Conservation (phyloP, 2,888 invertebrate species). For the Germaria angustata region DNA sequence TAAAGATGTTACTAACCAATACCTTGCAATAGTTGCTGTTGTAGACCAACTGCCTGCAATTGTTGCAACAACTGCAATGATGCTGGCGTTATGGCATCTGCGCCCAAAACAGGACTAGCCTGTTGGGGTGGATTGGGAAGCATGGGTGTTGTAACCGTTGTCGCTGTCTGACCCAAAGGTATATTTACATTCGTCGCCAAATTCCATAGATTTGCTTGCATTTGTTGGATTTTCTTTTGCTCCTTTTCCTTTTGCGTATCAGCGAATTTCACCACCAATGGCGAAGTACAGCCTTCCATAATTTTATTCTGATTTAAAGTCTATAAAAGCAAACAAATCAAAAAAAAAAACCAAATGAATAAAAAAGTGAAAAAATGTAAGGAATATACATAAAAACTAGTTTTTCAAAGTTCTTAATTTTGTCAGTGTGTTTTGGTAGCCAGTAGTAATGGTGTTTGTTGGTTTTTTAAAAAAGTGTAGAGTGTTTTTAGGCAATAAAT, state of each 20-base stretch:
- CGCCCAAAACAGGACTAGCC: slow-evolving; percentile 79
- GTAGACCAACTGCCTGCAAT: slow-evolving; percentile 84
- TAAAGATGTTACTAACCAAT: slow-evolving; percentile 69
- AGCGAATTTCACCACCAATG: slow-evolving; percentile 99
- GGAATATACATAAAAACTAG: slow-evolving; percentile 35
- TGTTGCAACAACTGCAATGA: slow-evolving; percentile 85
- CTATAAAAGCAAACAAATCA: slow-evolving; percentile 75
- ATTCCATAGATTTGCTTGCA: slow-evolving; percentile 96
- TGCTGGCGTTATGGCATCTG: slow-evolving; percentile 82
- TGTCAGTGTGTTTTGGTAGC: background rate
- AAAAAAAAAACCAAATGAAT: background rate
- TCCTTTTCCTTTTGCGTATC: slow-evolving; percentile 99
- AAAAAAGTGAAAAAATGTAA: background rate
- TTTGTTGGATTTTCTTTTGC: slow-evolving; percentile 95
- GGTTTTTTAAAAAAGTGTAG: background rate
- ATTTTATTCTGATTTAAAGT: slow-evolving; percentile 98
- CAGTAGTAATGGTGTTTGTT: slow-evolving; percentile 2
- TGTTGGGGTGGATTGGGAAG: slow-evolving; percentile 80
- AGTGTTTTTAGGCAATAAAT: slow-evolving; percentile 61
- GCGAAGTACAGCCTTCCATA: slow-evolving; percentile 99
- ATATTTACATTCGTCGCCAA: slow-evolving; percentile 83
- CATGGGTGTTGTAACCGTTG: slow-evolving; percentile 81
- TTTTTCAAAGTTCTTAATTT: background rate
- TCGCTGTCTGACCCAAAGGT: slow-evolving; percentile 81
- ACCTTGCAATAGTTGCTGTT: slow-evolving; percentile 84